These are phyloP conservation scores for Strigamia crassipes DNA, from an alignment of 2,888 invertebrate genomes.

Conservation along the genomic window DNA sequence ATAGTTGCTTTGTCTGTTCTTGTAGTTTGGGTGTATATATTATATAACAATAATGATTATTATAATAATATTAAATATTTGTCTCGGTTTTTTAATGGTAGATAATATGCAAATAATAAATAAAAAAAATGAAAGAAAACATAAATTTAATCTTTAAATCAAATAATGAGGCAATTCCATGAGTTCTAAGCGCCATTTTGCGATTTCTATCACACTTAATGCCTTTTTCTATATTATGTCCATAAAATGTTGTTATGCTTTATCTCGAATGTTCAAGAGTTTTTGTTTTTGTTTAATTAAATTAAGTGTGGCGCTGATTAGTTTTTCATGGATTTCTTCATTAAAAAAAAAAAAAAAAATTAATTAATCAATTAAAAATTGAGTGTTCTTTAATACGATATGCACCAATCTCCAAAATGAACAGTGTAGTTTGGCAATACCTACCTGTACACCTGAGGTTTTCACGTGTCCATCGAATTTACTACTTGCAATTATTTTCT, in stretches of 20 bases:
- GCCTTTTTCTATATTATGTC: no score
- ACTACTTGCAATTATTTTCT: neutral
- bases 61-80: neutral
- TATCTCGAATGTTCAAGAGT: no score
- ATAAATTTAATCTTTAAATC: neutral
- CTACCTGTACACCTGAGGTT: constrained; percentile 2
- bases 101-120: constrained; percentile 10
- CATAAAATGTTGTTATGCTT: no score
- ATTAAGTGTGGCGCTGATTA: neutral
- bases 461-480: constrained; percentile 10
- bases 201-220: no score
- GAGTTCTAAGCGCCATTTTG: neutral
- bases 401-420: constrained; percentile 10
- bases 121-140: neutral
- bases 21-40: neutral
- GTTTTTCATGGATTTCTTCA: neutral
- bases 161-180: neutral
- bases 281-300: neutral
- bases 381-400: constrained; percentile 8
- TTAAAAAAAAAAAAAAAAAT: no score
- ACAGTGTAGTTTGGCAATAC: constrained; percentile 10
- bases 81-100: neutral
- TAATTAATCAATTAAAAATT: no score
- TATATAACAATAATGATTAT: neutral
- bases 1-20: constrained; percentile 3